phyloP scores from a whole-genome alignment of 2,797 vertebrate species.

The Pantherophis alleghaniensis region DNA sequence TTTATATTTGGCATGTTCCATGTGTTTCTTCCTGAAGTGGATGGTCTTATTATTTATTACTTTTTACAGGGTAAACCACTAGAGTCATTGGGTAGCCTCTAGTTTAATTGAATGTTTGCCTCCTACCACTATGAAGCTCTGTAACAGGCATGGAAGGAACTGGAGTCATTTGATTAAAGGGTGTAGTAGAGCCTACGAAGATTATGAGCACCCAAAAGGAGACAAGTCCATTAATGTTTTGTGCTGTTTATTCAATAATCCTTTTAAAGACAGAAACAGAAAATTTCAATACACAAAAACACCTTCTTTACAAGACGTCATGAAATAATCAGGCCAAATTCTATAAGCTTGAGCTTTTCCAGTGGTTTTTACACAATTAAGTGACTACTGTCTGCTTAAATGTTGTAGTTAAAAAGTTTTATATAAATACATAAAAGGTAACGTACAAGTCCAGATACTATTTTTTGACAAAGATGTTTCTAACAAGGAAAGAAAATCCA shows the following conservation, averaged over 20 bases:
- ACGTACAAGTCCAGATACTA: background rate
- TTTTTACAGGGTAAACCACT: background rate
- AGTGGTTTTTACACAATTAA: background rate
- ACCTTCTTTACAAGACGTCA: background rate
- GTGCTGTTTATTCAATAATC: conserved; percentile 31
- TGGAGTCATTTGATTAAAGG: background rate
- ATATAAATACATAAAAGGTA: conserved; percentile 44
- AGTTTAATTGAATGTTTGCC: background rate
- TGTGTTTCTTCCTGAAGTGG: background rate
- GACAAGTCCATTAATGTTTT: background rate
- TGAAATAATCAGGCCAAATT: background rate
- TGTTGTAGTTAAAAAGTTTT: conserved; percentile 30
- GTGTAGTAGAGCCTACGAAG: background rate
- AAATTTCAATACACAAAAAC: background rate
- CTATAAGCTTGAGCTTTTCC: background rate
- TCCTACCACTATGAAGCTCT: background rate
- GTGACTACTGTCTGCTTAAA: background rate
- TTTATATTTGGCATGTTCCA: background rate
- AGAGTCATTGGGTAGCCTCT: background rate
- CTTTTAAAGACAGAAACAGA: background rate
- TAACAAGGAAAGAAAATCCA: background rate
- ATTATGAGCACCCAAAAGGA: background rate
- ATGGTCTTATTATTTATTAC: background rate
- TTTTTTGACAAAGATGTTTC: background rate
- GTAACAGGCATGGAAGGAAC: background rate